Evolutionary conservation across 2,797 vertebrate genomes (phyloP).

Genomic region (Rhynchonycteris naso): DNA sequence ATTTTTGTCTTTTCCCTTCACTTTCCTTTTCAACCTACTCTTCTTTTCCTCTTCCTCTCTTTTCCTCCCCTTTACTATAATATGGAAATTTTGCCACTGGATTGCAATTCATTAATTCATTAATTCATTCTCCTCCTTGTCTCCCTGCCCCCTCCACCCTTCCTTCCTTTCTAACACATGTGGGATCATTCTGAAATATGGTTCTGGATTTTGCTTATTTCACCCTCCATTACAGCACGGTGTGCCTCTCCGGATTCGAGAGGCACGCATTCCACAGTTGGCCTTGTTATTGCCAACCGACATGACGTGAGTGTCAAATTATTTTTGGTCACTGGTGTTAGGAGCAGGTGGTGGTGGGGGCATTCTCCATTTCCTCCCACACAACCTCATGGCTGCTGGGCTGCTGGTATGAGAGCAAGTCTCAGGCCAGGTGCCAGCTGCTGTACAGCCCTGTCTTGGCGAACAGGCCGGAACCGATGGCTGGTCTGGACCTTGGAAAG

Average conservation of each 20-base stretch:
- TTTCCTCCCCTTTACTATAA: not conserved
- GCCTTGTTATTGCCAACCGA: not conserved
- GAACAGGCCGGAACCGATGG: not conserved
- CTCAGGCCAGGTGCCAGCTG: not conserved
- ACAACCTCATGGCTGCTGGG: not conserved
- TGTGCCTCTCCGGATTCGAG: not conserved
- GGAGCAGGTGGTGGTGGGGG: constrained; percentile 50
- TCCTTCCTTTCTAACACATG: not conserved
- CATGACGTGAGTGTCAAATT: constrained; percentile 35
- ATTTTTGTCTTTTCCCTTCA: not conserved
- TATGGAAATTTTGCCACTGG: not conserved
- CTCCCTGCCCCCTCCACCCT: rapidly evolving
- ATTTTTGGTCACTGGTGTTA: constrained; percentile 44
- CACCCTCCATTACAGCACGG: not conserved
- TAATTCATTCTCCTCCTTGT: not conserved
- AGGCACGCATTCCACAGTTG: constrained; percentile 36
- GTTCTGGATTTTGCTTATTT: not conserved
- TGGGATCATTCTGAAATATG: not conserved
- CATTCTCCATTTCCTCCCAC: not conserved
- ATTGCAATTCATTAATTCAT: not conserved
- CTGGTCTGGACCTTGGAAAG: not conserved
- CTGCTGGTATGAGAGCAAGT: not conserved
- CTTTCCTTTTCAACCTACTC: not conserved
- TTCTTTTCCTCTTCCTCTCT: not conserved
- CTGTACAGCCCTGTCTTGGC: not conserved